phyloP scores from a whole-genome alignment of 35 echinoderm and acorn worm genomes.

The Ophiothrix spiculata region DNA sequence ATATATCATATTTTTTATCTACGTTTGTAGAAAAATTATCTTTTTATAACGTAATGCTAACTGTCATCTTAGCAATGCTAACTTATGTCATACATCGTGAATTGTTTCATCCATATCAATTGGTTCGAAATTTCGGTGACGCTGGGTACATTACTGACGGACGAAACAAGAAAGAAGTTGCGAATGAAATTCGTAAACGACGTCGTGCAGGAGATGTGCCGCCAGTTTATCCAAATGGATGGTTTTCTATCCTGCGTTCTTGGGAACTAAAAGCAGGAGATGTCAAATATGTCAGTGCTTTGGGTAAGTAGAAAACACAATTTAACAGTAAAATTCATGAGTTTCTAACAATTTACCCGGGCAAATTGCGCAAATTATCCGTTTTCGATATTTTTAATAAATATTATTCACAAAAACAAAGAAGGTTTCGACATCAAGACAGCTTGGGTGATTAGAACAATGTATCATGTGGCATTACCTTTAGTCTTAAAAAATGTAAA shows the following conservation, averaged over 20 bases:
- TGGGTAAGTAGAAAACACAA: conserved; percentile 33
- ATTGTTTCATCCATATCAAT: conserved; percentile 13
- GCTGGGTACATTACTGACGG: conserved; percentile 36
- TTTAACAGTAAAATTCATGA: too few species aligned
- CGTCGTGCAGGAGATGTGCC: conserved; percentile 32
- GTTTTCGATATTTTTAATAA: too few species aligned
- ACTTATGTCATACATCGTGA: conserved; percentile 5
- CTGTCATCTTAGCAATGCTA: not conserved
- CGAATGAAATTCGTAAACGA: conserved; percentile 34
- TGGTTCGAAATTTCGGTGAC: conserved; percentile 16
- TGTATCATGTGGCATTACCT: too few species aligned
- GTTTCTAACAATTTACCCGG: too few species aligned
- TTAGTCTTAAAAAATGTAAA: too few species aligned
- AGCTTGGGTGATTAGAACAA: too few species aligned
- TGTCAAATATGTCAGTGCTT: conserved; percentile 15
- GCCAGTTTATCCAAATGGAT: conserved; percentile 45
- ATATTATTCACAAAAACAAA: too few species aligned
- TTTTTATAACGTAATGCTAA: not conserved
- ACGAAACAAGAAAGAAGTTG: conserved; percentile 29
- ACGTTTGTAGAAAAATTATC: not conserved
- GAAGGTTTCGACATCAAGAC: too few species aligned
- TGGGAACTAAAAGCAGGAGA: conserved; percentile 26
- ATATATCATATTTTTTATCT: not conserved
- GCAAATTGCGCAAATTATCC: too few species aligned
- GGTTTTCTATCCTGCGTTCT: conserved; percentile 33